A percentile compares a stretch with the other conserved stretches of the same genome.
These are phyloP conservation scores for Hololepta plana DNA, from an alignment of 2,888 invertebrate species.

Conservation along the genomic window DNA sequence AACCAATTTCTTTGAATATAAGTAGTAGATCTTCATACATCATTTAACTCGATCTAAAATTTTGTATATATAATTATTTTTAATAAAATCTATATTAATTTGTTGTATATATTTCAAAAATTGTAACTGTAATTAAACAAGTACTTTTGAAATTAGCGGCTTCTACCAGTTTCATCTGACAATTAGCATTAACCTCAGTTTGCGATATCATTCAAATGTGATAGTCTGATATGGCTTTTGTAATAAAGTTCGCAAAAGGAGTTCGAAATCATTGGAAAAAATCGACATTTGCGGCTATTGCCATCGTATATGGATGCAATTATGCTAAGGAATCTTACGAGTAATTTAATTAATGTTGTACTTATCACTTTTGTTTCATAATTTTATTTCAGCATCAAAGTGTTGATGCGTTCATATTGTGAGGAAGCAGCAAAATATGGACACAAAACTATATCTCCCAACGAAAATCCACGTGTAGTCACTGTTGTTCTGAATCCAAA, in stretches of 20 bases:
- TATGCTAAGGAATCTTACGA: constrained; percentile 53
- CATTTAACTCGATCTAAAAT: no score
- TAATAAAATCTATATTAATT: no score
- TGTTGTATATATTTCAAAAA: no score
- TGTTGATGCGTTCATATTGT: constrained; percentile 66
- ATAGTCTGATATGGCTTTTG: constrained; percentile 30
- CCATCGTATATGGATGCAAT: constrained; percentile 49
- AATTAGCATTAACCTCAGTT: no score
- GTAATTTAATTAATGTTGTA: constrained; percentile 33
- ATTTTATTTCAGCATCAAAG: constrained; percentile 38
- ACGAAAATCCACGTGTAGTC: constrained; percentile 47
- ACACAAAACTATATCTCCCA: constrained; percentile 37
- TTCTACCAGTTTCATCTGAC: no score
- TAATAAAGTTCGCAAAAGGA: constrained; percentile 44
- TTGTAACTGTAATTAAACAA: no score
- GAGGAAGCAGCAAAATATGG: constrained; percentile 59
- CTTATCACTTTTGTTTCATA: constrained; percentile 4
- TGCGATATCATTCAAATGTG: no score
- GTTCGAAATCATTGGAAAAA: constrained; percentile 83
- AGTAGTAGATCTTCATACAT: no score
- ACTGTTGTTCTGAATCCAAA: constrained; percentile 85
- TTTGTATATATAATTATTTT: no score
- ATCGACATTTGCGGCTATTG: constrained; percentile 47
- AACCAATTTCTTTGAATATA: no score
- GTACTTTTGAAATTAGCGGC: no score